A percentile compares a stretch with the other conserved stretches of the same genome.
These are phyloP conservation scores for Eueremaeus valkanovi DNA, from an alignment of 2,888 invertebrate species.

Conservation along the genomic window DNA sequence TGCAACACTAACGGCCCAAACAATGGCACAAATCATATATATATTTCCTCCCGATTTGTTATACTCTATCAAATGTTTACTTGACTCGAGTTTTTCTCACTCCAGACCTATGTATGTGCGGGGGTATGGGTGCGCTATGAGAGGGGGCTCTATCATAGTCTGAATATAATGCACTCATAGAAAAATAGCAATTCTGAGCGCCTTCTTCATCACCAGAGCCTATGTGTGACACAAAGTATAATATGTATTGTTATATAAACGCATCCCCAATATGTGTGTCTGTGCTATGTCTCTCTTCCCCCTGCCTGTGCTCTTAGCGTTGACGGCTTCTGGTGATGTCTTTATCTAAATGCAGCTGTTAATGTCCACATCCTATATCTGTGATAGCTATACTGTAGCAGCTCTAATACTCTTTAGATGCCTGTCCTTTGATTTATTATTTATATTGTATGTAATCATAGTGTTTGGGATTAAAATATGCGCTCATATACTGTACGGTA, in stretches of 20 bases:
- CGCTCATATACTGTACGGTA: neutral
- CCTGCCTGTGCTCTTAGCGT: neutral
- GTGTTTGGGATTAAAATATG: neutral
- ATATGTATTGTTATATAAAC: neutral
- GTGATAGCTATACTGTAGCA: neutral
- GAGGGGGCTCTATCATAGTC: neutral
- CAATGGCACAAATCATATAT: neutral
- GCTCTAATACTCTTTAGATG: neutral
- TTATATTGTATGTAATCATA: neutral
- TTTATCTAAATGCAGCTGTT: conserved; percentile 31
- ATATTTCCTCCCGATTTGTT: conserved; percentile 35
- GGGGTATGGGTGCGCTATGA: neutral
- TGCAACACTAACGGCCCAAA: neutral
- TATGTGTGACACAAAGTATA: neutral
- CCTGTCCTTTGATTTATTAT: conserved; percentile 6
- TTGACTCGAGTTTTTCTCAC: neutral
- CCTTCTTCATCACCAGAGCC: no score
- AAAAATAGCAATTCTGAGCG: no score
- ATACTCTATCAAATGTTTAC: conserved; percentile 34
- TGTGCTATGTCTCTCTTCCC: neutral
- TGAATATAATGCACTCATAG: neutral
- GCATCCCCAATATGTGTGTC: conserved; percentile 16
- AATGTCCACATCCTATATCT: neutral
- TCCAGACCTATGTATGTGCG: neutral
- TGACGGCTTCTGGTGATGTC: conserved; percentile 34